These are phyloP conservation scores for Ifrita kowaldi DNA, from an alignment of 2,113 vertebrate species.

Conservation along the genomic window DNA sequence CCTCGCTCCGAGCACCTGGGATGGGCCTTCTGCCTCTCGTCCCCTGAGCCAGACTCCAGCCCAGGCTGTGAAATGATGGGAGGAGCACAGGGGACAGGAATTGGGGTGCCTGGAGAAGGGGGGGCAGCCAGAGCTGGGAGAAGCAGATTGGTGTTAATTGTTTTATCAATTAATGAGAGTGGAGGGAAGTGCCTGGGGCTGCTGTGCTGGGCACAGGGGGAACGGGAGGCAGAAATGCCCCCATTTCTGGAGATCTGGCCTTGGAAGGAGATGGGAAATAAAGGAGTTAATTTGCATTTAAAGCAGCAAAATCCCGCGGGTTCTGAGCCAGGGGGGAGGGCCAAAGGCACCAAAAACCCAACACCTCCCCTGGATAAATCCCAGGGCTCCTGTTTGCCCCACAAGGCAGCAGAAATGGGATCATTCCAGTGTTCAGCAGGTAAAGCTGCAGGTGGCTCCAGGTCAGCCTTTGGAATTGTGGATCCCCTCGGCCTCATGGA, in stretches of 20 bases:
- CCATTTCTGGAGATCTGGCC: neutral
- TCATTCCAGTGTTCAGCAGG: neutral
- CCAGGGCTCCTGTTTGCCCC: neutral
- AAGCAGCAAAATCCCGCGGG: neutral
- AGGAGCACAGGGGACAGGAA: neutral
- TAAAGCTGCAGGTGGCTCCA: neutral
- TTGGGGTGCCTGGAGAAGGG: neutral
- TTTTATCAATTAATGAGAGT: neutral
- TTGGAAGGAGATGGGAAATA: neutral
- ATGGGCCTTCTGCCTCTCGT: neutral
- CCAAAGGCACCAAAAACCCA: neutral
- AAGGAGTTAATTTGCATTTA: neutral
- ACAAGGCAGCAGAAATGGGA: neutral
- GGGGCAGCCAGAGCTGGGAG: neutral
- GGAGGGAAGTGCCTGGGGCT: neutral
- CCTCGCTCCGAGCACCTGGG: neutral
- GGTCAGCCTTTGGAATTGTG: neutral
- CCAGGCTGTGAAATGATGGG: neutral
- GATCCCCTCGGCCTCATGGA: rapidly evolving
- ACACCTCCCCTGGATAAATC: neutral
- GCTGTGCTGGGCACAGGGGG: neutral
- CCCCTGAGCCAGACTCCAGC: neutral
- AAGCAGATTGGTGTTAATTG: neutral
- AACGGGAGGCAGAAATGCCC: neutral
- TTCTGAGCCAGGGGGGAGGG: neutral